Percentiles rank a stretch among this genome's conserved stretches.
Evolutionary conservation across 1,140 invertebrate species (phyloP).

Genomic region (Drosophila mayri): DNA sequence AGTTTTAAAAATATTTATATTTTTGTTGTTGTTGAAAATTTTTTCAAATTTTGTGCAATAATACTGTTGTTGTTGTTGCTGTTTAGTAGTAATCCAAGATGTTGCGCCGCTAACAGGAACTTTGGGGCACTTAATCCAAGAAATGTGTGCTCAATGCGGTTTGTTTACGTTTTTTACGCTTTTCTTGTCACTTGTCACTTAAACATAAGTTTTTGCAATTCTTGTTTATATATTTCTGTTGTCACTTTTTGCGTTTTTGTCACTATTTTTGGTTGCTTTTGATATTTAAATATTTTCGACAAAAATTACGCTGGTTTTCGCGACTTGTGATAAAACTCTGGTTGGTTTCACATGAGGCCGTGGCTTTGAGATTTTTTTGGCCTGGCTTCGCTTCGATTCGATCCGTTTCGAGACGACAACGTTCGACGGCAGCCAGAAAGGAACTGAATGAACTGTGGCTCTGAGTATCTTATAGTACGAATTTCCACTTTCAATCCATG

Average conservation of each 20-base stretch:
- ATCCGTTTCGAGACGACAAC: constrained; percentile 77
- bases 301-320: constrained; percentile 18
- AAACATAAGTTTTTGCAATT: constrained; percentile 8
- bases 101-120: constrained; percentile 76
- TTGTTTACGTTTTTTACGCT: constrained; percentile 36
- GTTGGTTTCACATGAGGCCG: constrained; percentile 32
- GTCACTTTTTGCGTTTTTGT: constrained; percentile 22
- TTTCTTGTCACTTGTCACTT: constrained; percentile 36
- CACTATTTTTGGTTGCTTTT: constrained; percentile 4
- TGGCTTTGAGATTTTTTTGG: constrained; percentile 31
- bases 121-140: constrained; percentile 78
- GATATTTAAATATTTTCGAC: constrained; percentile 25
- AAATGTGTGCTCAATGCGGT: constrained; percentile 65
- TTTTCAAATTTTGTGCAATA: constrained; percentile 50
- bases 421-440: constrained; percentile 84
- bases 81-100: constrained; percentile 73
- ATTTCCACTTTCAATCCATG: too few species aligned
- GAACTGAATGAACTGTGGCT: constrained; percentile 77
- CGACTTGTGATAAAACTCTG: constrained; percentile 13
- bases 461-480: too few species aligned
- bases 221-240: constrained; percentile 25
- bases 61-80: constrained; percentile 73
- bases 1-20: constrained; percentile 31
- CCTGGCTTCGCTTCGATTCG: constrained; percentile 36
- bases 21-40: constrained; percentile 23